Percentiles rank a stretch among this genome's conserved stretches.
These are phyloP conservation scores for Eupithecia abbreviata DNA, from an alignment of 2,888 invertebrate genomes.

Conservation along the genomic window DNA sequence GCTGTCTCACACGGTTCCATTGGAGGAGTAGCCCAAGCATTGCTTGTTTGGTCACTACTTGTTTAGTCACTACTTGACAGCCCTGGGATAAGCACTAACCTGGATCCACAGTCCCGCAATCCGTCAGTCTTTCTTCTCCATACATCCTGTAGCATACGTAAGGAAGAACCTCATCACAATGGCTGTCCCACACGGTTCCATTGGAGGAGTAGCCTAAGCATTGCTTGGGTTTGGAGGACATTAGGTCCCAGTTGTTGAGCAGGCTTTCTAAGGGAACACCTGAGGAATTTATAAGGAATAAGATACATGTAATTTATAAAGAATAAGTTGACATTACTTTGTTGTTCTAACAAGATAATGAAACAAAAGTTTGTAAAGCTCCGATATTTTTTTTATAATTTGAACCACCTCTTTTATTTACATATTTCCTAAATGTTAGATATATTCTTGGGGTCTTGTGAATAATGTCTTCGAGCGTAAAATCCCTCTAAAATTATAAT, in stretches of 20 bases:
- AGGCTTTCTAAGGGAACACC: constrained; percentile 15
- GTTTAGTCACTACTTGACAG: no score
- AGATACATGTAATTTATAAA: no score
- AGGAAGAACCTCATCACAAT: constrained; percentile 7
- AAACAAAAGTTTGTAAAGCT: no score
- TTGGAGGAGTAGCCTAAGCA: constrained; percentile 17
- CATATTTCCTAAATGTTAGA: no score
- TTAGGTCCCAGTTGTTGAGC: constrained; percentile 23
- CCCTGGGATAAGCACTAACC: constrained; percentile 1
- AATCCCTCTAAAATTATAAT: no score
- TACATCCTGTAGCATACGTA: constrained; percentile 24
- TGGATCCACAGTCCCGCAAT: constrained; percentile 27
- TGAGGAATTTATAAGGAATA: not conserved
- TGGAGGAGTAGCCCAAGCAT: constrained; percentile 13
- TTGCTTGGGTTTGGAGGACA: not conserved
- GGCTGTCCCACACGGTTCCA: constrained; percentile 9
- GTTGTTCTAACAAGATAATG: no score
- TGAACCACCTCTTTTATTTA: no score
- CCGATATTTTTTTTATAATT: no score
- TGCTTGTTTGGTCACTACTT: not conserved
- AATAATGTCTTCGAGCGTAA: no score
- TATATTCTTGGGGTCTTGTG: no score
- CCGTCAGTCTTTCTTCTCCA: constrained; percentile 1
- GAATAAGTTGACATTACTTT: no score
- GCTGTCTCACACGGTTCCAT: constrained; percentile 8